Percentiles rank a stretch among this genome's conserved stretches.
phyloP scores from a whole-genome alignment of 2,888 invertebrate species.

The Rotaria magnacalcarata region DNA sequence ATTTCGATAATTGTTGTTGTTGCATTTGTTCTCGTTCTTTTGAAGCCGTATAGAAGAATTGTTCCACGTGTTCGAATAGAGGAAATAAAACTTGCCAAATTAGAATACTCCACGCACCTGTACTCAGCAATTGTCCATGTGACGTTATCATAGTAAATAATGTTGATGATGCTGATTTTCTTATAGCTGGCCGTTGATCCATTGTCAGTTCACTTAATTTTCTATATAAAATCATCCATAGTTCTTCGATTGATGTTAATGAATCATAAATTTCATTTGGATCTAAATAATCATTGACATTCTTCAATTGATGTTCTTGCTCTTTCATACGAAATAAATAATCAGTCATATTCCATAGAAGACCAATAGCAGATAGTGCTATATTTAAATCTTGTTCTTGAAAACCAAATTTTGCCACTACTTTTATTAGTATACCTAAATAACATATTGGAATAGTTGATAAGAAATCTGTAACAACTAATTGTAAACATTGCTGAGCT shows the following conservation, averaged over 20 bases:
- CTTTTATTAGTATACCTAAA: conserved; percentile 80
- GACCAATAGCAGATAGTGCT: conserved; percentile 87
- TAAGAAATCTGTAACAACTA: conserved; percentile 87
- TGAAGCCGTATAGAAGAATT: conserved; percentile 62
- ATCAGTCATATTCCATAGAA: conserved; percentile 98
- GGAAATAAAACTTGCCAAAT: conserved; percentile 75
- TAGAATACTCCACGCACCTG: conserved; percentile 44
- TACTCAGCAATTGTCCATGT: conserved; percentile 43
- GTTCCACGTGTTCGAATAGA: conserved; percentile 81
- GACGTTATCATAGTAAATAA: conserved; percentile 80
- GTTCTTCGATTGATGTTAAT: conserved; percentile 80
- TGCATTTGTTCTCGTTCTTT: conserved; percentile 51
- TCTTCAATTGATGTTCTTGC: conserved; percentile 47
- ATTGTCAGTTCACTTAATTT: conserved; percentile 71
- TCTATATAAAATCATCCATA: conserved; percentile 84
- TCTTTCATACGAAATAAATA: conserved; percentile 91
- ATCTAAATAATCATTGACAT: conserved; percentile 36
- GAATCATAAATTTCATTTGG: conserved; percentile 58
- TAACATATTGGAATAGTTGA: conserved; percentile 85
- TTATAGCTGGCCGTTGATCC: conserved; percentile 86
- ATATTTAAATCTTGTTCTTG: conserved; percentile 95
- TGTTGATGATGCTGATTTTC: conserved; percentile 93
- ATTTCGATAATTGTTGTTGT: conserved; percentile 33
- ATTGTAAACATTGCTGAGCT: conserved; percentile 89
- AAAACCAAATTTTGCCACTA: conserved; percentile 88